Evolutionary conservation across 2,888 invertebrate species (phyloP).

Genomic region (Euplexia lucipara): DNA sequence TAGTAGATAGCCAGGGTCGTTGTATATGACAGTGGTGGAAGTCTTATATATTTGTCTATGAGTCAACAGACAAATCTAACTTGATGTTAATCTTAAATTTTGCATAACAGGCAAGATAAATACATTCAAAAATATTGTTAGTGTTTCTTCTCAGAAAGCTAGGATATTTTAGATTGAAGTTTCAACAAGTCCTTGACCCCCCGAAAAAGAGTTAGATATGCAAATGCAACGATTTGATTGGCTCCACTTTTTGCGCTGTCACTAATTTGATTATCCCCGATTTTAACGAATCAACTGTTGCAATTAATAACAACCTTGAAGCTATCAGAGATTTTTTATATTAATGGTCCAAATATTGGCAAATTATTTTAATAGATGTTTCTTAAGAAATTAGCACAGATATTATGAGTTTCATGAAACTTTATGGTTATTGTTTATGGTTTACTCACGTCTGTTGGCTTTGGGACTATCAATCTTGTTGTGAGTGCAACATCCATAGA

Average conservation of each 20-base stretch:
- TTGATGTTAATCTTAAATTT: background rate
- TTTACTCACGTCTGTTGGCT: background rate
- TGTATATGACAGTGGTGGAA: too few species aligned
- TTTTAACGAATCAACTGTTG: constrained; percentile 20
- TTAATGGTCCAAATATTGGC: constrained; percentile 20
- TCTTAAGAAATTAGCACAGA: constrained; percentile 20
- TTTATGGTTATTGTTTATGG: background rate
- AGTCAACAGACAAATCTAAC: too few species aligned
- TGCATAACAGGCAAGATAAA: background rate
- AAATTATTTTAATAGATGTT: constrained; percentile 18
- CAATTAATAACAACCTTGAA: constrained; percentile 48
- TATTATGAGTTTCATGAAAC: constrained; percentile 10
- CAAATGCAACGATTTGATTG: constrained; percentile 40
- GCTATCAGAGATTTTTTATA: constrained; percentile 17
- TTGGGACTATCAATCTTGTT: background rate
- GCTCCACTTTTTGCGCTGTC: constrained; percentile 29
- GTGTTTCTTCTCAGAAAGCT: too few species aligned
- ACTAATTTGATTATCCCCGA: constrained; percentile 30
- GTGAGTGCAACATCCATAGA: too few species aligned
- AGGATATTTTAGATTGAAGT: constrained; percentile 1
- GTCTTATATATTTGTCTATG: too few species aligned
- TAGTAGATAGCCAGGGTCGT: too few species aligned
- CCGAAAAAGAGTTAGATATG: constrained; percentile 2
- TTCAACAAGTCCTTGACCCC: constrained; percentile 38
- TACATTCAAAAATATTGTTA: too few species aligned